Percentiles rank a stretch among this genome's conserved stretches.
Evolutionary conservation across 2,888 invertebrate genomes (phyloP).

Genomic region (Vesta saturnalis): DNA sequence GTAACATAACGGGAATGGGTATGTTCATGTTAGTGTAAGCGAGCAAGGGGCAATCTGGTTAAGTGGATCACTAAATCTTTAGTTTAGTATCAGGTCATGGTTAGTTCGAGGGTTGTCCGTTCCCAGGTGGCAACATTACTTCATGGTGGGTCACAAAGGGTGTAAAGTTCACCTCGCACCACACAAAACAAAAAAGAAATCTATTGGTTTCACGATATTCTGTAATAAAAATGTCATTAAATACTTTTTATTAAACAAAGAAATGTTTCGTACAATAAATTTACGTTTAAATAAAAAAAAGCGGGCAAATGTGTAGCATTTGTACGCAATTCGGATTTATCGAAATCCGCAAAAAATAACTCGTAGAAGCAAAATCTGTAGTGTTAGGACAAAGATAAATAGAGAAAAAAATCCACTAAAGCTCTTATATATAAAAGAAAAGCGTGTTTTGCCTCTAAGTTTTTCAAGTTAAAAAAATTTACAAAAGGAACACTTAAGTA

Average conservation of each 20-base stretch:
- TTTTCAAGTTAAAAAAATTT: background rate
- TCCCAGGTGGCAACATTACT: constrained; percentile 43
- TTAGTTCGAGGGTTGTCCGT: constrained; percentile 38
- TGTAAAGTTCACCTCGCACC: constrained; percentile 43
- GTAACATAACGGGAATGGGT: background rate
- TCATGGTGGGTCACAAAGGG: constrained; percentile 41
- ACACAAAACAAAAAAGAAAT: constrained; percentile 36
- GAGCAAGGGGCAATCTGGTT: constrained; percentile 43
- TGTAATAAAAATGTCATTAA: constrained; percentile 22
- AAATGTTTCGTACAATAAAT: background rate
- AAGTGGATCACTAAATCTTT: constrained; percentile 48
- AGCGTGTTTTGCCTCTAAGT: background rate
- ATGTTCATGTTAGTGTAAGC: constrained; percentile 29
- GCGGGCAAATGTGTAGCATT: background rate
- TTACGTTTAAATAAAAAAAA: background rate
- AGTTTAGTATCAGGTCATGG: constrained; percentile 44
- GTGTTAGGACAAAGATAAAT: constrained; percentile 4
- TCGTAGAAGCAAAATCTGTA: constrained; percentile 5
- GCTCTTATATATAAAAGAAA: background rate
- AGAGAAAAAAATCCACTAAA: background rate
- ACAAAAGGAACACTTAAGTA: background rate
- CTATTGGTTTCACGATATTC: constrained; percentile 41
- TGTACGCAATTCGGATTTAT: constrained; percentile 1
- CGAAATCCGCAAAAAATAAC: background rate
- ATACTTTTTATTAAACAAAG: background rate